Conservation (phyloP, 2,888 invertebrate genomes). For the Timema podura region DNA sequence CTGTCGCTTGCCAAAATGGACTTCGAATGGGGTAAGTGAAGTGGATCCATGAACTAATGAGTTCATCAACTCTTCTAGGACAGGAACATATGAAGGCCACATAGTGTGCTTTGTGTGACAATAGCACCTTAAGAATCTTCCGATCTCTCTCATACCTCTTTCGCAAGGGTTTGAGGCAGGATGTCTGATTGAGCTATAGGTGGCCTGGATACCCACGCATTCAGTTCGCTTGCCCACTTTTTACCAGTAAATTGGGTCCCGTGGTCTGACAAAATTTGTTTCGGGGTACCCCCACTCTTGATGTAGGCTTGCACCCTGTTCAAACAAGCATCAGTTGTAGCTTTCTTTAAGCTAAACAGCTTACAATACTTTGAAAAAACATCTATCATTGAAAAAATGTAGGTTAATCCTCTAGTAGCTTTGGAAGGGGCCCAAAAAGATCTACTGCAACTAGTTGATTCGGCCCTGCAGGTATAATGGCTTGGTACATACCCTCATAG, state of each 20-base stretch:
- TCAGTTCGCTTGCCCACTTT: not conserved
- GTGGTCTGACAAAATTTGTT: not conserved
- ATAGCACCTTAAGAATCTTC: not conserved
- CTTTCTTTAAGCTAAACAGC: too few species aligned
- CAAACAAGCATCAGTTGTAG: not conserved
- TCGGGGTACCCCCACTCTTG: not conserved
- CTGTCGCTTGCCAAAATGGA: too few species aligned
- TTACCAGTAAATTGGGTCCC: not conserved
- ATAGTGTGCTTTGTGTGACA: too few species aligned
- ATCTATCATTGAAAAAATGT: not conserved
- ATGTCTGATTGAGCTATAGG: not conserved
- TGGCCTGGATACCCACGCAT: not conserved
- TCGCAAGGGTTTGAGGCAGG: not conserved
- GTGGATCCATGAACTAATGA: too few species aligned
- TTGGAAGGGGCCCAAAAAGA: not conserved
- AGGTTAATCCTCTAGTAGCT: not conserved
- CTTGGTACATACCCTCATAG: not conserved
- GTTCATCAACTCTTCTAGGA: too few species aligned
- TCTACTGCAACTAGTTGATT: constrained; percentile 3
- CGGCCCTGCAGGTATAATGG: not conserved
- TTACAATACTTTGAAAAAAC: not conserved
- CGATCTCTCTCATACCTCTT: not conserved
- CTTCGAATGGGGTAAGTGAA: too few species aligned
- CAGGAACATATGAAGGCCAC: too few species aligned
- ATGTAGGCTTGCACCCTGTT: too few species aligned